Evolutionary conservation across 2,113 vertebrate species (phyloP).

Genomic region (Ammodramus savannarum): DNA sequence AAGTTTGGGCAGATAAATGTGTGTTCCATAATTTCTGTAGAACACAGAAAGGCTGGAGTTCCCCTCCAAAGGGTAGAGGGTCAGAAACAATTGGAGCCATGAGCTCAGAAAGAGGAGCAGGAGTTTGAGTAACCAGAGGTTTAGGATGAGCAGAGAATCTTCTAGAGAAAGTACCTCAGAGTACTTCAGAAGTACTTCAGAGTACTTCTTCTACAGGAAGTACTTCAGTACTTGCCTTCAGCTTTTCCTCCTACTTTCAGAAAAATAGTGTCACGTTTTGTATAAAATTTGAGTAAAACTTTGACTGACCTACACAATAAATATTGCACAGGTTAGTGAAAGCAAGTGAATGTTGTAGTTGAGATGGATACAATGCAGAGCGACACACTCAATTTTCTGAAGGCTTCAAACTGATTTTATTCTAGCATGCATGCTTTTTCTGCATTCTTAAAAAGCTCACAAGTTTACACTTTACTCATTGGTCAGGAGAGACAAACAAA

Average conservation of each 20-base stretch:
- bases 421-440: not conserved
- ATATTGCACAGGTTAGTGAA: not conserved
- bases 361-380: not conserved
- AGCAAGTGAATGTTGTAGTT: not conserved
- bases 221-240: not conserved
- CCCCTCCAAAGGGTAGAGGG: rapidly evolving
- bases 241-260: not conserved
- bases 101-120: not conserved
- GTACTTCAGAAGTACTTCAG: not conserved
- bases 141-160: not conserved
- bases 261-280: not conserved
- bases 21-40: not conserved
- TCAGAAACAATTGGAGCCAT: not conserved
- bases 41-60: not conserved
- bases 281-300: not conserved
- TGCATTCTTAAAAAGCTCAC: not conserved
- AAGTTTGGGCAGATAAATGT: not conserved
- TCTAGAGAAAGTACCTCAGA: not conserved
- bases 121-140: not conserved
- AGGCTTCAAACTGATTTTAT: not conserved
- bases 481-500: not conserved
- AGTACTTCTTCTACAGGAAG: not conserved
- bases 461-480: not conserved
- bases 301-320: not conserved
- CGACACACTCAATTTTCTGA: not conserved